phyloP scores from a whole-genome alignment of 2,888 invertebrate species.

The Eilema caniola region DNA sequence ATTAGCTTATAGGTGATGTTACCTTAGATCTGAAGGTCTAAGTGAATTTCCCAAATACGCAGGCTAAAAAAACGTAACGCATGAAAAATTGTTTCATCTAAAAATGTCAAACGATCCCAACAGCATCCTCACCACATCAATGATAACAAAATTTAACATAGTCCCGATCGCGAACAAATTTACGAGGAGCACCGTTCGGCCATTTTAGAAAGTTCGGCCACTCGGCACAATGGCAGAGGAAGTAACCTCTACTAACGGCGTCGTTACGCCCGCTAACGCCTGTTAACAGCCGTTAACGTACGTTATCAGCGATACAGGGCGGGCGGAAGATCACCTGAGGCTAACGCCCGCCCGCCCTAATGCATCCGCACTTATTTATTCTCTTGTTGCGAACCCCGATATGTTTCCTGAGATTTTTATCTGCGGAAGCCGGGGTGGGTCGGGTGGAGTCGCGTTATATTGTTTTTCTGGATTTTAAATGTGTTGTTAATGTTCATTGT shows the following conservation, averaged over 20 bases:
- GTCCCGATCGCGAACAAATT: conserved; percentile 62
- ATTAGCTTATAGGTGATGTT: no score
- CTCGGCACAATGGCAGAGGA: conserved; percentile 76
- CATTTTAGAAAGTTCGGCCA: conserved; percentile 50
- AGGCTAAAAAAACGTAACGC: no score
- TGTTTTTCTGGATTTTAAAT: conserved; percentile 56
- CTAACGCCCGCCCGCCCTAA: conserved; percentile 80
- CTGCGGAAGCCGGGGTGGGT: conserved; percentile 46
- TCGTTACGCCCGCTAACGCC: conserved; percentile 79
- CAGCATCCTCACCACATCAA: conserved; percentile 19
- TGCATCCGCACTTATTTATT: conserved; percentile 86
- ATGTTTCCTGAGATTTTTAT: conserved; percentile 79
- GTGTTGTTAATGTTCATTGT: conserved; percentile 50
- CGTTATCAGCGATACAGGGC: conserved; percentile 81
- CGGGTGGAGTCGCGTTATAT: conserved; percentile 33
- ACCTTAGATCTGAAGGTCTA: no score
- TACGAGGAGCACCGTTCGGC: conserved; percentile 49
- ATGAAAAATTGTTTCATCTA: not conserved
- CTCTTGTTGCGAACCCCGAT: conserved; percentile 67
- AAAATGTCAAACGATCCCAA: conserved; percentile 2
- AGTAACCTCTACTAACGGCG: conserved; percentile 82
- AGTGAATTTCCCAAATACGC: no score
- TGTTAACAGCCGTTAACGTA: conserved; percentile 74
- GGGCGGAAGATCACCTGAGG: conserved; percentile 81
- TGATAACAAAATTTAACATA: conserved; percentile 49